These are phyloP conservation scores for Listronotus bonariensis DNA, from an alignment of 1,140 invertebrate species.

Conservation along the genomic window DNA sequence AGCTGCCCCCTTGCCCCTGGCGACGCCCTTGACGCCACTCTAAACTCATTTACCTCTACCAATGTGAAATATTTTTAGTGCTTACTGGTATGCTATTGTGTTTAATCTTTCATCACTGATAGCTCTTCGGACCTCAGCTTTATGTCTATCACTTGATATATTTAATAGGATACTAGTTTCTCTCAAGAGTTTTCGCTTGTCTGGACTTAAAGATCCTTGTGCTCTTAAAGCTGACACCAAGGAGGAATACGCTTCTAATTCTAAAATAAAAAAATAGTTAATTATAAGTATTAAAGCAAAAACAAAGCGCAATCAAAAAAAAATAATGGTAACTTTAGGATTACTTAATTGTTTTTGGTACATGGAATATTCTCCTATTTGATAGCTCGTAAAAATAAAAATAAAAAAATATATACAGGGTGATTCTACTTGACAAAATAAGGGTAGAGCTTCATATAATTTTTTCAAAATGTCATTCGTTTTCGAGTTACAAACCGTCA, in stretches of 20 bases:
- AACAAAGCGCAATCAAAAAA: not conserved
- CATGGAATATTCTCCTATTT: too few relatives aligned
- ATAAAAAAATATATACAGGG: too few relatives aligned
- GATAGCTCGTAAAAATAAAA: too few relatives aligned
- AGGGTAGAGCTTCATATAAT: too few relatives aligned
- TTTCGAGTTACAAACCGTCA: too few relatives aligned
- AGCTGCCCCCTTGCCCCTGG: too few relatives aligned
- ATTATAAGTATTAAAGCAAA: not conserved
- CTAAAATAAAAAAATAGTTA: slow-evolving; percentile 50
- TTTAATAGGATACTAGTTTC: slow-evolving; percentile 81
- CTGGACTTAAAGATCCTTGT: slow-evolving; percentile 82
- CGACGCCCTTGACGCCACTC: not conserved
- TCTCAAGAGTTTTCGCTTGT: slow-evolving; percentile 82
- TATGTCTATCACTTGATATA: slow-evolving; percentile 87
- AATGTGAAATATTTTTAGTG: slow-evolving; percentile 30
- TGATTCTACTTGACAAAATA: too few relatives aligned
- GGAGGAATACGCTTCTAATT: slow-evolving; percentile 88
- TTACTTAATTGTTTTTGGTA: too few relatives aligned
- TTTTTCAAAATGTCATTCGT: too few relatives aligned
- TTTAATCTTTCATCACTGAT: slow-evolving; percentile 88
- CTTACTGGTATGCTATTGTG: slow-evolving; percentile 86
- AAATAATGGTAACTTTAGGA: too few relatives aligned
- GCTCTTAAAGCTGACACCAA: slow-evolving; percentile 88
- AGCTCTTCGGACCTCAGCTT: slow-evolving; percentile 86
- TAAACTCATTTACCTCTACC: slow-evolving; percentile 9